Conservation (phyloP, 2,113 vertebrate genomes). For the Andinoacara biseriatus region DNA sequence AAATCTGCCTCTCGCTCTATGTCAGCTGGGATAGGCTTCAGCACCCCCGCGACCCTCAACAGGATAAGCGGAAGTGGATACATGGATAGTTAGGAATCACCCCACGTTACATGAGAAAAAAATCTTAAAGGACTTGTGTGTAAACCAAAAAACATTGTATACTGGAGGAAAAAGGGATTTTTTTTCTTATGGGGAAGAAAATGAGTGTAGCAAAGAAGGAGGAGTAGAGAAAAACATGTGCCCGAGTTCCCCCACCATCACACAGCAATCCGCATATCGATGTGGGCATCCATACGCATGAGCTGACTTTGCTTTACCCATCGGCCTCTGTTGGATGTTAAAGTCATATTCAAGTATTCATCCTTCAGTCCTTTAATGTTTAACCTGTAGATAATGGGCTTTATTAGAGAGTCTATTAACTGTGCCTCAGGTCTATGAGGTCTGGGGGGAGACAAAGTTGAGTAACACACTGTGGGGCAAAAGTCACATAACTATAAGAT, state of each 20-base stretch:
- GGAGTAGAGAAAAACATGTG: neutral
- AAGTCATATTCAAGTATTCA: conserved; percentile 56
- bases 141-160: neutral
- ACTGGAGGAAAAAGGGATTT: neutral
- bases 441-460: neutral
- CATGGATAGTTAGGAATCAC: too few relatives aligned
- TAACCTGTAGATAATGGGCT: conserved; percentile 13
- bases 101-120: neutral
- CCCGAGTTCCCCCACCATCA: neutral
- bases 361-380: neutral
- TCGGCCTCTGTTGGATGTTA: conserved; percentile 32
- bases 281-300: conserved; percentile 50
- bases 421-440: neutral
- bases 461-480: neutral
- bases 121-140: neutral
- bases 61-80: too few relatives aligned
- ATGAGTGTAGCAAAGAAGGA: neutral
- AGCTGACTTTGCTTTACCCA: conserved; percentile 44
- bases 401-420: conserved; percentile 15
- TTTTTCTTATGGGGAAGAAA: neutral
- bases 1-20: too few relatives aligned
- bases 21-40: too few relatives aligned
- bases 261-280: conserved; percentile 16
- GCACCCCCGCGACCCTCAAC: too few relatives aligned
- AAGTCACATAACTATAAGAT: neutral